phyloP scores from a whole-genome alignment of 2,113 vertebrate genomes.

The Guaruba guarouba region DNA sequence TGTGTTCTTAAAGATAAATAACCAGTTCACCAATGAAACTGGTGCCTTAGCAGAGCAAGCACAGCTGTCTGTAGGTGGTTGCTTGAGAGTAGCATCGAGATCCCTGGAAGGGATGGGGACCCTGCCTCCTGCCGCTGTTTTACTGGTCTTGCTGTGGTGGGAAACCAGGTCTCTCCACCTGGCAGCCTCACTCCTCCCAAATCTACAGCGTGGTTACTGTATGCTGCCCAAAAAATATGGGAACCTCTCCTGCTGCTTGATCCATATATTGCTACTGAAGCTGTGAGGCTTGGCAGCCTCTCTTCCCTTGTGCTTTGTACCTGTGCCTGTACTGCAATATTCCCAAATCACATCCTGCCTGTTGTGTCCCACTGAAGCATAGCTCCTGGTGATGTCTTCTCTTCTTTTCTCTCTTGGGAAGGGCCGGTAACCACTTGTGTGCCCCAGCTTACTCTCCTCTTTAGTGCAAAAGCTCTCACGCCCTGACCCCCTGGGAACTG shows the following conservation, averaged over 20 bases:
- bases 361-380: background rate
- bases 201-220: background rate
- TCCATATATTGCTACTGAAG: background rate
- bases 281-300: rapidly evolving
- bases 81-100: background rate
- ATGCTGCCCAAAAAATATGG: rapidly evolving
- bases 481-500: background rate
- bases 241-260: background rate
- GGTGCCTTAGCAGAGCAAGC: background rate
- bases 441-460: background rate
- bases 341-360: background rate
- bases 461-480: background rate
- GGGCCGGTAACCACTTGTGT: background rate
- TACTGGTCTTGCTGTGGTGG: background rate
- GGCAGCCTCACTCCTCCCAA: background rate
- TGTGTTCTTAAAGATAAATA: background rate
- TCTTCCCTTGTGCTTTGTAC: background rate
- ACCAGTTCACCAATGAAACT: background rate
- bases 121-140: background rate
- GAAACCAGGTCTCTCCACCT: background rate
- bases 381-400: background rate
- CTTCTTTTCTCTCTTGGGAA: background rate
- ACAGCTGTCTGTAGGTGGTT: background rate
- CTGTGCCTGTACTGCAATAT: background rate
- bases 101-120: background rate